Base-by-base conservation (phyloP, 1,140 invertebrate species). In the Lasioglossum albipes region DNA sequence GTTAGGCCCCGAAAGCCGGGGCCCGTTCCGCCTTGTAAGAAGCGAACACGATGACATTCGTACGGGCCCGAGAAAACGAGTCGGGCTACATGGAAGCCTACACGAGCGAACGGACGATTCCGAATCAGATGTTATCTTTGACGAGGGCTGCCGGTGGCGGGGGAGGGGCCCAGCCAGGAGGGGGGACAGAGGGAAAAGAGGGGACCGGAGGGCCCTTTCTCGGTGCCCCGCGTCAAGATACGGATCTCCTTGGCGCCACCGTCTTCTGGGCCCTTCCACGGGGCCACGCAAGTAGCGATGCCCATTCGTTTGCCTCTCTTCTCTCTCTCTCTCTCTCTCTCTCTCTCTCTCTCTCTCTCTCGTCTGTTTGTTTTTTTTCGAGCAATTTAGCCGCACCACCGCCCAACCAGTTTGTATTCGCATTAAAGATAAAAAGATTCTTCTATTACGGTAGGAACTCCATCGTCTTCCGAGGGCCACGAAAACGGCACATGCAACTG, bases 121-220 rank as follows among this genome's bases (percentile, higher is more conserved):
- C 88, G 89, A 92, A 92, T 92, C 91, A 92, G 91, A 92, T 92
- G 90, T 91, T 92, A 92, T 92, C 91, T 91, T 87, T 92, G 91
- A 92, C 89, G 89, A 91, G 90, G 83, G 70, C 83, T 81, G 83
- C 76, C 72, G 81, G 41, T 78, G 79, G 88, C 82, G 80, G 80
- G 79, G 57, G 57, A 20, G 20, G 18, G 20, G 57, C 52, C 18
- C 16, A 5, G 52, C 13, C 52, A 18, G 57, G 57, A 59, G 57
- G 57, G 80, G 27, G 77, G 75, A 86, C 81, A 77, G 75, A 76
- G 20, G 57, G 7, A 20, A 20, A 20, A 20, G n/a, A 69, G 72
- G 62, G 74, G 27, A 64, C 52, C 64, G 42, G 49, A 62, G 57
- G 73, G 86, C 79, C 86, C 83, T 87, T 86, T 87, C 85, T 88